A percentile compares a stretch with the other conserved stretches of the same genome.
Conservation (phyloP, 1,140 invertebrate species). For the Notospermus geniculatus region DNA sequence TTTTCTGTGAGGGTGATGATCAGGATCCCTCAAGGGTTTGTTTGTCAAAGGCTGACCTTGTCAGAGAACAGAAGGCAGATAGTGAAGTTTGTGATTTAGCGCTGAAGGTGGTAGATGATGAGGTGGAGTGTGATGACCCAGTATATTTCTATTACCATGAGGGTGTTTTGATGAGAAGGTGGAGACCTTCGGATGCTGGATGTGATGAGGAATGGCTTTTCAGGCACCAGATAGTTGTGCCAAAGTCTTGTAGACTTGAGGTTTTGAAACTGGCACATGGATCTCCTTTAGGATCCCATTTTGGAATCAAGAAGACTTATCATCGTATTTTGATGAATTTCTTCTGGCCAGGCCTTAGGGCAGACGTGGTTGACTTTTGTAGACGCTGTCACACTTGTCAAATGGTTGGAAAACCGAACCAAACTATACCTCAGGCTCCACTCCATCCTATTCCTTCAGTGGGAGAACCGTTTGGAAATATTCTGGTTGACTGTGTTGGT, state of each 20-base stretch:
- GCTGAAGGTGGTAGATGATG: no score
- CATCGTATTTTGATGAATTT: conserved; percentile 10
- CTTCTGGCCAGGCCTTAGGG: conserved; percentile 11
- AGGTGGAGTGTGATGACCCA: no score
- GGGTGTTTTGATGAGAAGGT: conserved; percentile 23
- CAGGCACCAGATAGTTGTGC: conserved; percentile 18
- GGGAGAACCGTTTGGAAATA: conserved; percentile 12
- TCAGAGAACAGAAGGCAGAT: conserved; percentile 18
- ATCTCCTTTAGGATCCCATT: conserved; percentile 8
- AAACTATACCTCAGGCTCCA: conserved; percentile 3
- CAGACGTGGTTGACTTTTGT: conserved; percentile 10
- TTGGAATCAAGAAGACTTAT: conserved; percentile 15
- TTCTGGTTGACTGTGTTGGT: conserved; percentile 16
- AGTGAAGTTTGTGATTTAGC: conserved; percentile 12
- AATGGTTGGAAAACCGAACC: conserved; percentile 14
- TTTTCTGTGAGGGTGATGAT: background rate
- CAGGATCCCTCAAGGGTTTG: background rate
- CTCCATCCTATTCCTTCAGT: conserved; percentile 14
- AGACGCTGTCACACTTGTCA: conserved; percentile 15
- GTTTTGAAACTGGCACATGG: conserved; percentile 13
- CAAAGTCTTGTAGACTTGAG: conserved; percentile 11
- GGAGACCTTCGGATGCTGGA: conserved; percentile 15
- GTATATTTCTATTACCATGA: conserved; percentile 11
- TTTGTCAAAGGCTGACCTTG: conserved; percentile 11
- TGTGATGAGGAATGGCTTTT: conserved; percentile 18